Evolutionary conservation across 2,888 invertebrate species (phyloP).

Genomic region (Drosophila buzzatii): DNA sequence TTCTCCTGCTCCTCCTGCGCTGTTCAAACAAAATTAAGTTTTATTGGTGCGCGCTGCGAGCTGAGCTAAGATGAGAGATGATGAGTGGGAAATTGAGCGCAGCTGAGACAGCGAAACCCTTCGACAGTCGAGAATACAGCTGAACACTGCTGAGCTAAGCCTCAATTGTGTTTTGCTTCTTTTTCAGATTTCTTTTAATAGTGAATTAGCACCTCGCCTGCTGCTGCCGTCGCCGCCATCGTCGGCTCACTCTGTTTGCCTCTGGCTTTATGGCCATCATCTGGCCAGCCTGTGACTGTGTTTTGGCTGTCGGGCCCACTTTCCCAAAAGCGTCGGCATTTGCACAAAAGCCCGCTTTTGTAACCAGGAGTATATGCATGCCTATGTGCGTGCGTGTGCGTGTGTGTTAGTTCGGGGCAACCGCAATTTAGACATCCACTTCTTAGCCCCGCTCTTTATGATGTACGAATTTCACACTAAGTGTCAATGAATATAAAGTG

Average conservation of each 20-base stretch:
- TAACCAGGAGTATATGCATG: conserved; percentile 38
- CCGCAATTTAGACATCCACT: conserved; percentile 67
- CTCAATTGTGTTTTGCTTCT: conserved; percentile 9
- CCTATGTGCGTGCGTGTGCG: conserved; percentile 4
- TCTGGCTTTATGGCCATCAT: conserved; percentile 60
- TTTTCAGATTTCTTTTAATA: conserved; percentile 81
- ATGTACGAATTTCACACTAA: conserved; percentile 76
- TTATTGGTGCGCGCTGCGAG: conserved; percentile 77
- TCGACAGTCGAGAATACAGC: conserved; percentile 8
- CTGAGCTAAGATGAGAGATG: conserved; percentile 66
- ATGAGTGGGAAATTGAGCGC: conserved; percentile 72
- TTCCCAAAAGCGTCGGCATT: conserved; percentile 56
- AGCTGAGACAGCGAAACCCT: conserved; percentile 33
- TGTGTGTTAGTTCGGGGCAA: conserved; percentile 35
- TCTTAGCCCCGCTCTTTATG: conserved; percentile 62
- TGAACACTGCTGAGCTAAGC: background rate
- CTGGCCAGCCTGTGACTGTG: conserved; percentile 34
- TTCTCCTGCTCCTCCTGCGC: conserved; percentile 15
- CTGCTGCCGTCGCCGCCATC: conserved; percentile 4
- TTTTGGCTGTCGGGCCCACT: conserved; percentile 41
- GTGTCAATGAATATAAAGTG: conserved; percentile 80
- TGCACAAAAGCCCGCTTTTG: conserved; percentile 75
- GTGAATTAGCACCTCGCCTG: conserved; percentile 76
- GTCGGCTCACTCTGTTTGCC: conserved; percentile 51
- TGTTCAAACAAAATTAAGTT: conserved; percentile 82